Percentiles rank a stretch among this genome's conserved stretches.
phyloP scores from a whole-genome alignment of 1,140 invertebrate genomes.

The Drosophila repleta region DNA sequence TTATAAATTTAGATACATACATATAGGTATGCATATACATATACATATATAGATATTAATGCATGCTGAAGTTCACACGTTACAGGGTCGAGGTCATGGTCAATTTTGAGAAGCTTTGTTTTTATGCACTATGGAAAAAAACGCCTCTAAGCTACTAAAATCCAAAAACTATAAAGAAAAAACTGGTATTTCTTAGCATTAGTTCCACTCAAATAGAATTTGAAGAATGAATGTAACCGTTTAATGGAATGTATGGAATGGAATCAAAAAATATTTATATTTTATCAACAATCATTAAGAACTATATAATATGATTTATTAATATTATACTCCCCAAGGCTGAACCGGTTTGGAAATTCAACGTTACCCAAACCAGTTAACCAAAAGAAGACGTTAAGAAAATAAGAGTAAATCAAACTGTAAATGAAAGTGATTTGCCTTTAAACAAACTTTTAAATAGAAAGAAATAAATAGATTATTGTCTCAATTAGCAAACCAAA shows the following conservation, averaged over 20 bases:
- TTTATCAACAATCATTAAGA: too few relatives aligned
- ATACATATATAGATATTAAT: background rate
- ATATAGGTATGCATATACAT: background rate
- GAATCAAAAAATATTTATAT: too few relatives aligned
- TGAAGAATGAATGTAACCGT: background rate
- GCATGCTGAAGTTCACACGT: constrained; percentile 30
- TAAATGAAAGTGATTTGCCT: too few relatives aligned
- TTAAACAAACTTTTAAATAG: too few relatives aligned
- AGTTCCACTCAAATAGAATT: background rate
- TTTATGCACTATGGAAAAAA: constrained; percentile 52
- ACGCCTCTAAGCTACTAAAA: constrained; percentile 2
- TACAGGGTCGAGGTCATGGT: constrained; percentile 65
- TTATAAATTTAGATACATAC: background rate
- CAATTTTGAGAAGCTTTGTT: constrained; percentile 23
- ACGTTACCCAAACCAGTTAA: background rate
- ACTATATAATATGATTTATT: too few relatives aligned
- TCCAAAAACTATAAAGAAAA: constrained; percentile 21
- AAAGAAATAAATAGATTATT: too few relatives aligned
- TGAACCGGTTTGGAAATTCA: background rate
- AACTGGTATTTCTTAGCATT: constrained; percentile 39
- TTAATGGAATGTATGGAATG: too few relatives aligned
- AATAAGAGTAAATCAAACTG: too few relatives aligned
- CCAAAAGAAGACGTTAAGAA: background rate
- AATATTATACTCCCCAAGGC: background rate
- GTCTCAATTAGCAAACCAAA: too few relatives aligned